Base-by-base conservation (phyloP, 1,140 invertebrate genomes). In the Vanessa atalanta region DNA sequence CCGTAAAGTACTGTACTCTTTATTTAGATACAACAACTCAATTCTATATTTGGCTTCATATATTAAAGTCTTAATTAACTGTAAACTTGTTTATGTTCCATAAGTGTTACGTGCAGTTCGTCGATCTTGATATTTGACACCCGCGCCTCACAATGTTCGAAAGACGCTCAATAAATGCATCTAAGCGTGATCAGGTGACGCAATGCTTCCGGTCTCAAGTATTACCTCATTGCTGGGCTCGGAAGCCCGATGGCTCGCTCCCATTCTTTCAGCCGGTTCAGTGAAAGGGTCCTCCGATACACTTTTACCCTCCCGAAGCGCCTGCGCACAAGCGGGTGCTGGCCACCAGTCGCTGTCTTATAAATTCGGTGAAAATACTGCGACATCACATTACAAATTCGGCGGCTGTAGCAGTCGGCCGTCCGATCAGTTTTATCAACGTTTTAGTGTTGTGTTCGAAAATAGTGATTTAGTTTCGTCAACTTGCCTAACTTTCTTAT, bases 251-350 rank as follows among this genome's bases (percentile, higher is more conserved):
- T 86, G 85, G 81, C 79, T 84, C 82, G 90, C 81, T 90, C 88
- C 87, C 86, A 90, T 91, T 92, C 87, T 89, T 91, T 92, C 88
- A 89, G 88, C 75, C 81, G 72, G 78, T 83, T 78, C 87, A 90
- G 90, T 92, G 90, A 92, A 92, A 92, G 90, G 90, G 90, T 92
- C 85, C 87, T 88, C 86, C 76, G 85, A 84, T 89, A 89, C 77
- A 88, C 88, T 89, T 88, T 90, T 90, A 90, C 90, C 90, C 89
- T 91, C 86, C 83, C 80, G 84, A 79, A 67, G 78, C 73, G 77
- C 74, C 77, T 51, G 78, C 82, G 65, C 66, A 16, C 63, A 68
- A 73, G 75, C 87, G 86, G 84, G 85, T 84, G 86, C 82, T 76
- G 76, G 76, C 81, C 65, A 78, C 79, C 80, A 76, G 73, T 77